These are phyloP conservation scores for Orthonyx spaldingii DNA, from an alignment of 2,113 vertebrate species.

Conservation along the genomic window DNA sequence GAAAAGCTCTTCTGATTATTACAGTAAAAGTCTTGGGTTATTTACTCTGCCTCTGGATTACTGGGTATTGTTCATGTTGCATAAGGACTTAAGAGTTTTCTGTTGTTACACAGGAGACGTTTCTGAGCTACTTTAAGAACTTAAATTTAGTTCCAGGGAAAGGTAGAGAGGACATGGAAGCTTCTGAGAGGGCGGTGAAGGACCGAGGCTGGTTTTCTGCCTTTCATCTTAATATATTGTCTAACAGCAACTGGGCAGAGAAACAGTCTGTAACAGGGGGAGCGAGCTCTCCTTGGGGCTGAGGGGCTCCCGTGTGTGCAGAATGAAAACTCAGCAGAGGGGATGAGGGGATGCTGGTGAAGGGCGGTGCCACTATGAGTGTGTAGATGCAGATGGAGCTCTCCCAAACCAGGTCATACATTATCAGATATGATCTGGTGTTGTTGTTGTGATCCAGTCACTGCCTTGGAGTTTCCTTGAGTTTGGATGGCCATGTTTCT, in stretches of 20 bases:
- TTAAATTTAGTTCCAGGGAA: not conserved
- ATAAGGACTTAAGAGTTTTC: not conserved
- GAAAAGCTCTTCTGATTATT: not conserved
- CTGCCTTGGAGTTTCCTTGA: not conserved
- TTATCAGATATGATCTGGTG: not conserved
- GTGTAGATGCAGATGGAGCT: not conserved
- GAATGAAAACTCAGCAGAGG: not conserved
- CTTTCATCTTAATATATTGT: conserved; percentile 29
- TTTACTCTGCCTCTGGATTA: not conserved
- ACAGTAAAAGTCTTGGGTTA: not conserved
- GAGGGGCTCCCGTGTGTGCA: not conserved
- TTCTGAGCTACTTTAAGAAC: conserved; percentile 7
- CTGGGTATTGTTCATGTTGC: not conserved
- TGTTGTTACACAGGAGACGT: not conserved
- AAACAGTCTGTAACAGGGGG: not conserved
- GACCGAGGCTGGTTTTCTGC: not conserved
- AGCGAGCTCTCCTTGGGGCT: conserved; percentile 21
- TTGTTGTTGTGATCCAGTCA: not conserved
- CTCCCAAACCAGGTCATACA: not conserved
- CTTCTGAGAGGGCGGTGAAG: not conserved
- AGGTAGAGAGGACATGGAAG: not conserved
- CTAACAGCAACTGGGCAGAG: not conserved
- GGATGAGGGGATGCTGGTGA: not conserved
- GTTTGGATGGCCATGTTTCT: not conserved
- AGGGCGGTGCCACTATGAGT: accelerated